Evolutionary conservation across 1,140 invertebrate genomes (phyloP).

Genomic region (Drosophila saltans): DNA sequence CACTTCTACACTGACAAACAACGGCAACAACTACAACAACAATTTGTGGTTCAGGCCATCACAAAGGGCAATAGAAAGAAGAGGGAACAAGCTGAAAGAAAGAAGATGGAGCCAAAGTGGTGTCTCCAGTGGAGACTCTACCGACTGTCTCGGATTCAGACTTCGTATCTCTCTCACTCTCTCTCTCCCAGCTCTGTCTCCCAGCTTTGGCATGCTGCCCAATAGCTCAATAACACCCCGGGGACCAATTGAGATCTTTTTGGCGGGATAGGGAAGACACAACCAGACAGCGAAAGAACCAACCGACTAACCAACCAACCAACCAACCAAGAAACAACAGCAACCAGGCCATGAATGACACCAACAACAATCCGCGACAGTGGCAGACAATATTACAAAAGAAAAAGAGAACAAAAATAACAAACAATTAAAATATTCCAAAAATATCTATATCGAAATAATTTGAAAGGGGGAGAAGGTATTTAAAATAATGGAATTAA

Average conservation of each 20-base stretch:
- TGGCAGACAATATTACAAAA: background rate
- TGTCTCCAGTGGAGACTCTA: slow-evolving; percentile 31
- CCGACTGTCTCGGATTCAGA: too few relatives aligned
- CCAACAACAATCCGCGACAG: background rate
- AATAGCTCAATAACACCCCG: slow-evolving; percentile 78
- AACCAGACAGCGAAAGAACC: slow-evolving; percentile 26
- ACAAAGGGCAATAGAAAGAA: slow-evolving; percentile 25
- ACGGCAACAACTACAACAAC: slow-evolving; percentile 34
- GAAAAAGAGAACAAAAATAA: background rate
- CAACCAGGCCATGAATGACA: slow-evolving; percentile 12
- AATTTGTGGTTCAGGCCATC: slow-evolving; percentile 16
- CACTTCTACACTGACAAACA: slow-evolving; percentile 57
- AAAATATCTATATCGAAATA: too few relatives aligned
- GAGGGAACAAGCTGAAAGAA: background rate
- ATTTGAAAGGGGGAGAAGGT: too few relatives aligned
- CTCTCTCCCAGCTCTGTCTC: background rate
- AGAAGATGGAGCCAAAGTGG: slow-evolving; percentile 1
- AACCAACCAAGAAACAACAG: slow-evolving; percentile 17
- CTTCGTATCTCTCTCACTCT: too few relatives aligned
- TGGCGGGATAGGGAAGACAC: slow-evolving; percentile 56
- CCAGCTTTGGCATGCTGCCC: slow-evolving; percentile 61
- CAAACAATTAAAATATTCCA: too few relatives aligned
- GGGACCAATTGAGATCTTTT: slow-evolving; percentile 77
- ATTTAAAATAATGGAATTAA: too few relatives aligned
- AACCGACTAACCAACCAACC: slow-evolving; percentile 13